phyloP scores from a whole-genome alignment of 2,888 invertebrate genomes.

The Cerceris rybyensis region DNA sequence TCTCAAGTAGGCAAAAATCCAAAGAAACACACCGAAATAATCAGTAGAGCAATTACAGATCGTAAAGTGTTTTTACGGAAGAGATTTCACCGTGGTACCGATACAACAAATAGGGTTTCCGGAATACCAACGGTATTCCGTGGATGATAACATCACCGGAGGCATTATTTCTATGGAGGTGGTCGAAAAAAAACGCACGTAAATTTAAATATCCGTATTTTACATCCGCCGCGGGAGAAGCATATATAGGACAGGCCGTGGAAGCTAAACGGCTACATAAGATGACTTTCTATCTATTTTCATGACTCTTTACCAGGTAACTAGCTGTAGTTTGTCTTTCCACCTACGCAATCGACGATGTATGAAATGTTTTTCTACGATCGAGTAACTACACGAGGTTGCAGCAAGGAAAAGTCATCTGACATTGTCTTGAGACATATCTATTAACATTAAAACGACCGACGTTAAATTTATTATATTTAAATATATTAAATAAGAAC shows the following conservation, averaged over 20 bases:
- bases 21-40: not conserved
- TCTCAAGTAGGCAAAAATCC: not conserved
- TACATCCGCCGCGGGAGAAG: constrained; percentile 7
- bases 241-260: constrained; percentile 39
- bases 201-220: constrained; percentile 7
- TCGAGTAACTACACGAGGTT: not conserved
- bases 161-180: constrained; percentile 14
- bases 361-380: constrained; percentile 2
- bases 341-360: constrained; percentile 34
- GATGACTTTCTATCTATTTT: constrained; percentile 49
- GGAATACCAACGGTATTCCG: not conserved
- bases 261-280: constrained; percentile 21
- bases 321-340: constrained; percentile 30
- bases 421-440: too few species aligned
- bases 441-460: too few species aligned
- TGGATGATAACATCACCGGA: not conserved
- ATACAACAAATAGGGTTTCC: constrained; percentile 18
- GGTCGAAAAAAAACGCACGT: constrained; percentile 17
- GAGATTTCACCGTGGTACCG: constrained; percentile 35
- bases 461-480: too few species aligned
- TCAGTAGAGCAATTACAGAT: not conserved
- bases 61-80: not conserved
- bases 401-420: too few species aligned
- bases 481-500: too few species aligned
- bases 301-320: constrained; percentile 24